Evolutionary conservation across 2,797 vertebrate species (phyloP), one percentile per base, ranked within the genome.

Genomic region (Tolypeutes matacus): DNA sequence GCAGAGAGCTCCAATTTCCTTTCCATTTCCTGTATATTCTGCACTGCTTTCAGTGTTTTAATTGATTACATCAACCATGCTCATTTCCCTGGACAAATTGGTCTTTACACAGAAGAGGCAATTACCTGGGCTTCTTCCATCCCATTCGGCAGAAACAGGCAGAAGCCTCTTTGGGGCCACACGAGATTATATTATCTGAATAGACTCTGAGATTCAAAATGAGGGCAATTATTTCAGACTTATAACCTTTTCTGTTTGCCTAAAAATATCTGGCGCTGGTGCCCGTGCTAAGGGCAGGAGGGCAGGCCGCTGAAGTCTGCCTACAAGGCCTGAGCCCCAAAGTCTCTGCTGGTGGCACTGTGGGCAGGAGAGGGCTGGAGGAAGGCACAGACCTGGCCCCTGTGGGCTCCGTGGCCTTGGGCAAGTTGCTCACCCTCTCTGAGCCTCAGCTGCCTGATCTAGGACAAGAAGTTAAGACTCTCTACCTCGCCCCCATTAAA

Each of bases 51-150:
- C 85, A 93, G 92, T 51, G 87, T 96, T 93, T 97, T 96, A 91
- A 96, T 97, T 97, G 96, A 95, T 96, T 53, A 94, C 90, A 87
- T 80, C 93, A 96, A 95, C 84, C 49, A 17, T 95, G 92, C 58
- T 97, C 92, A 82, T 93, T 97, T 97, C 94, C 94, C 93, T 6
- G 23, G 93, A 96, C 75, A 93, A 97, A 96, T 97, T 96, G 51
- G 49, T 96, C 95, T 97, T 91, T 96, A 73, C 85, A 91, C 93
- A 96, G 93, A 97, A 96, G 78, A 91, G 84, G 95, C 85, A 96
- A 89, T 97, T 97, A 96, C 93, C 95, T 94, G 62, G 70, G 89
- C 70, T 96, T 78, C 49, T 96, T 97, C 95, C 76, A 73, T 82
- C 39, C 90, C 78, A 85, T 77, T 86, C 34, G 1, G 15, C 69